Base-by-base conservation (phyloP, 2,113 vertebrate species). In the Lepus americanus region DNA sequence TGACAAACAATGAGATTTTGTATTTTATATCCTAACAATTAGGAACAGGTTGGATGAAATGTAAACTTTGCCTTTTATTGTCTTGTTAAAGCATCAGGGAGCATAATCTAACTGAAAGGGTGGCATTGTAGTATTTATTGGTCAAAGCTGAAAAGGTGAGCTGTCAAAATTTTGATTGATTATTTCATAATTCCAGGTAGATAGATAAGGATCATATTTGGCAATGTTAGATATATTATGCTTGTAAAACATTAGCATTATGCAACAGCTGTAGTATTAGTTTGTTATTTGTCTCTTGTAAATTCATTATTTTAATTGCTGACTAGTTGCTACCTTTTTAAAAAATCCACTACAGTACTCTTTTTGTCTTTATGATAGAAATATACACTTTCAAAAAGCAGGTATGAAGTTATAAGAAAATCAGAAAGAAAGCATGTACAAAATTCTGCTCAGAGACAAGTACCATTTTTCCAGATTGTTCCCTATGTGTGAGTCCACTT, bases 341-440 rank as follows among this genome's bases (percentile, higher is more conserved):
- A 81, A 94, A 87, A 92, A 90, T 94, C 22, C 63, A 19, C 33
- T 89, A 17, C 19, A 84, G 14, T 89, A 86, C 29, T 94, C 22
- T 96, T 78, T 73, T 89, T 74, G 7, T 29, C 25, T 69, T 86
- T 90, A 83, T 61, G 64, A 67, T 55, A 63, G 20, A 70, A 86
- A 55, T 69, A 23, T 81, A 39, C 27, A 1, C 9, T 90, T 89
- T 92, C 85, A 13, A 22, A 83, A 85, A 72, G 67, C 29, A 89
- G 33, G 5, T 49, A 61, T 89, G 33, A 61, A 79, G 59, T 87
- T 33, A 66, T 49, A 61, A 76, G 31, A 93, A 89, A 87, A 89
- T 70, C 4, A 73, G 51, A 86, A 94, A 39, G 6, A 17, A 70
- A 70, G 59, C 33, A 70, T 0, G 44, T n/a, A 81, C n/a, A 73